A percentile compares a stretch with the other conserved stretches of the same genome.
These are phyloP conservation scores for Ailuropoda melanoleuca DNA, from an alignment of 2,113 vertebrate species.

Conservation along the genomic window DNA sequence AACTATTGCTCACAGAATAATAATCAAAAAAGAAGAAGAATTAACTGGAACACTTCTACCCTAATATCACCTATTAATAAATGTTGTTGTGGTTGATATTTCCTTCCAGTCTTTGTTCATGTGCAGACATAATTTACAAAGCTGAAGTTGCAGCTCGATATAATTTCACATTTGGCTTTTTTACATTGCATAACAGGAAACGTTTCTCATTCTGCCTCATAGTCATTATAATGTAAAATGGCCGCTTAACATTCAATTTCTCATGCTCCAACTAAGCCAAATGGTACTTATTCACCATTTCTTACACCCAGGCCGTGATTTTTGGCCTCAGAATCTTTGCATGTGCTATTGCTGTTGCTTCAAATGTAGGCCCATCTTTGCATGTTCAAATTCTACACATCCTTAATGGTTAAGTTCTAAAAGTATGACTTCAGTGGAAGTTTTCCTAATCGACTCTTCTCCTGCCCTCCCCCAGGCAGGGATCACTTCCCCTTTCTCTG, in stretches of 20 bases:
- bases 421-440: neutral
- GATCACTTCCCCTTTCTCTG: neutral
- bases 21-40: neutral
- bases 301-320: neutral
- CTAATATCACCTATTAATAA: neutral
- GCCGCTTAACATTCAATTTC: slow-evolving; percentile 48
- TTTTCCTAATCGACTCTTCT: neutral
- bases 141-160: slow-evolving; percentile 5
- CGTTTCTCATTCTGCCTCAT: slow-evolving; percentile 61
- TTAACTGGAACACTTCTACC: neutral
- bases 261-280: slow-evolving; percentile 20
- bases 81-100: slow-evolving; percentile 14
- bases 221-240: slow-evolving; percentile 65
- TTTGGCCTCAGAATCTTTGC: neutral
- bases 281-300: slow-evolving; percentile 5
- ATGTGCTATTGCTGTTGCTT: neutral
- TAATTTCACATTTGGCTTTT: slow-evolving; percentile 65
- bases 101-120: slow-evolving; percentile 20
- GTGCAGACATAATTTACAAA: slow-evolving; percentile 58
- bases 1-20: neutral
- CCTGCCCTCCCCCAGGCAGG: neutral
- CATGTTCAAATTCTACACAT: neutral
- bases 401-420: neutral
- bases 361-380: neutral
- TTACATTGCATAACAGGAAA: slow-evolving; percentile 36